These are phyloP conservation scores for Macrobrachium nipponense DNA, from an alignment of 1,140 invertebrate genomes.

Conservation along the genomic window DNA sequence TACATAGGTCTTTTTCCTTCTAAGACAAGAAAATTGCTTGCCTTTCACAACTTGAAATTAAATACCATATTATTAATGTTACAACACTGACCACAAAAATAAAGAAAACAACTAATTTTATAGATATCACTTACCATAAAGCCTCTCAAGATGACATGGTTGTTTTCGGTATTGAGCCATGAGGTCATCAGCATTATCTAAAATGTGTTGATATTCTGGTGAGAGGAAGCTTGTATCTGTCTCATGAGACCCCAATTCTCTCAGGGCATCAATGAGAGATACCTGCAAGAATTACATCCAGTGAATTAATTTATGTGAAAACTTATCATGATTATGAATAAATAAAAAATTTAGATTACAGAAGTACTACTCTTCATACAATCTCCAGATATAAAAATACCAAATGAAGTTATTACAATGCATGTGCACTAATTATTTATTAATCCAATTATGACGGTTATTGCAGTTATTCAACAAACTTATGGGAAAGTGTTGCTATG, in stretches of 20 bases:
- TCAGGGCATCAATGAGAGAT: conserved; percentile 74
- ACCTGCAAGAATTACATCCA: conserved; percentile 64
- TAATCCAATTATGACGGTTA: no score
- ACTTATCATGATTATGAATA: no score
- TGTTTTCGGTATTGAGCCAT: conserved; percentile 73
- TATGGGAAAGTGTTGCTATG: no score
- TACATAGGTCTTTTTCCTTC: no score
- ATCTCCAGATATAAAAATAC: no score
- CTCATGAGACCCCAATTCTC: conserved; percentile 80
- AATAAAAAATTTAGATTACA: no score
- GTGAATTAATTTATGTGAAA: no score
- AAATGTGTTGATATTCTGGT: conserved; percentile 78
- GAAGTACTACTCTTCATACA: no score
- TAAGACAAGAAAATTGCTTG: no score
- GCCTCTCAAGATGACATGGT: conserved; percentile 75
- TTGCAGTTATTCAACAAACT: no score
- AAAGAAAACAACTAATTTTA: neutral
- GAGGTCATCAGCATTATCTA: conserved; percentile 74
- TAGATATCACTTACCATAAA: conserved; percentile 74
- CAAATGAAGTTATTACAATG: no score
- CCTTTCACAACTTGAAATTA: neutral
- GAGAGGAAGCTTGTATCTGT: conserved; percentile 76
- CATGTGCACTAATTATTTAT: no score
- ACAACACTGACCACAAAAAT: neutral
- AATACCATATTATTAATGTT: neutral